Base-by-base conservation (phyloP, 2,888 invertebrate species). In the Chrysomela aeneicollis region DNA sequence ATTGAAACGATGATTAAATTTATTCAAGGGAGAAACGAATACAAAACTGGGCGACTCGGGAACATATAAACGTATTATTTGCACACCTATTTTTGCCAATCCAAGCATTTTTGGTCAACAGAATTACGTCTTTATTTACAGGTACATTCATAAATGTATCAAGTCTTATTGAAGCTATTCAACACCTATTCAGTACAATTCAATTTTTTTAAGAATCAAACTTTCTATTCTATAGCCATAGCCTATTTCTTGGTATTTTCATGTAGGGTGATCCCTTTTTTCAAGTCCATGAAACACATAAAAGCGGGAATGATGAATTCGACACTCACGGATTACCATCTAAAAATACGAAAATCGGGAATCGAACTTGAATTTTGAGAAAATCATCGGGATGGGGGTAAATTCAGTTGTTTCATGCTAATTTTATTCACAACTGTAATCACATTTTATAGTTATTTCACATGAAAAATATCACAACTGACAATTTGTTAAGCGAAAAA, bases 341-440 rank as follows among this genome's bases (percentile, higher is more conserved):
- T 59, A 66, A 55, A 62, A 58, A 32, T 42, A 52, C 64, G 54
- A 26, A 59, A 66, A 62, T 61, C 8, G 42, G 42, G 15, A 15
- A 55, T 55, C 15, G 42, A 35, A 35, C 19, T 32, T 15, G 15
- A n/a, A n/a, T n/a, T n/a, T n/a, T n/a, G n/a, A n/a, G n/a, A 47
- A 22, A 55, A 55, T 55, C n/a, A 18, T 21, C 15, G 17, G 26
- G 8, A 57, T 46, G 12, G 46, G 22, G 46, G 21, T 46, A 57
- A 46, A 46, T 57, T 46, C 42, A 57, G 42, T 30, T 47, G 35
- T 60, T 49, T 55, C 22, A 35, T 30, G 51, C 65, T 67, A 70
- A 59, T 54, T 47, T 66, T 70, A 70, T 63, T 70, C 70, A 70
- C 70, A 70, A 70, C 70, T 70, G 68, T 47, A 59, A 70, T 70